Evolutionary conservation across 2,888 invertebrate species (phyloP), one percentile per base, ranked within the genome.

Genomic region (Uropetala carovei): DNA sequence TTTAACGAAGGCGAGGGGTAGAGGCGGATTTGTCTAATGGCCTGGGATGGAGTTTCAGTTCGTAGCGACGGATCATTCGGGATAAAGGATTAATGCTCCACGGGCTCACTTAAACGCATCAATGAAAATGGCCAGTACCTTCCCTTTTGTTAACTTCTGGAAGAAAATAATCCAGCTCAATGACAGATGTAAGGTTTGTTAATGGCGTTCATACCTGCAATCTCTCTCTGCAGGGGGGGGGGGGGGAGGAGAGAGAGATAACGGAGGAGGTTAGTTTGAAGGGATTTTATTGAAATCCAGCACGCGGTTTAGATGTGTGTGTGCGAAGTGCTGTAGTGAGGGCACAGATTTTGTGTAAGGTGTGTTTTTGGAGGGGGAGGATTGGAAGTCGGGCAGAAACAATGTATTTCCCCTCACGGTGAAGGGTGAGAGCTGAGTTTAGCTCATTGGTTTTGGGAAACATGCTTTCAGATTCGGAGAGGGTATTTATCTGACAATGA

Each of bases 131-230:
- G 75, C 22, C 75, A 27, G 22, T 75, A 27, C 4, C 22, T 27
- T 27, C 75, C 75, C 75, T 75, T 75, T 75, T 75, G 75, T 75
- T 75, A 75, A 75, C 75, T 75, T 75, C 22, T 27, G 75, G 68
- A 68, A n/a, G 68, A 27, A 22, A 27, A 27, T 75, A 75, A 75
- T 75, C 75, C 75, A 18, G 27, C 75, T 27, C 75, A 27, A 75
- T 75, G 75, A 75, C 75, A 75, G 75, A 22, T 75, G 22, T 75
- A 75, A 75, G 75, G 75, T 22, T 75, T 75, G 75, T 27, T 75
- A 75, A 75, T 75, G 75, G 75, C 27, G 75, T 75, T 22, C 75
- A 75, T 27, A 75, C 75, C 75, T 75, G 75, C 27, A 75, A 75
- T 27, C 13, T 27, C 13, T 27, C 75, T 75, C 27, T 27, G 27